Base-by-base conservation (phyloP, 2,113 vertebrate species). In the Todiramphus saurophagus region DNA sequence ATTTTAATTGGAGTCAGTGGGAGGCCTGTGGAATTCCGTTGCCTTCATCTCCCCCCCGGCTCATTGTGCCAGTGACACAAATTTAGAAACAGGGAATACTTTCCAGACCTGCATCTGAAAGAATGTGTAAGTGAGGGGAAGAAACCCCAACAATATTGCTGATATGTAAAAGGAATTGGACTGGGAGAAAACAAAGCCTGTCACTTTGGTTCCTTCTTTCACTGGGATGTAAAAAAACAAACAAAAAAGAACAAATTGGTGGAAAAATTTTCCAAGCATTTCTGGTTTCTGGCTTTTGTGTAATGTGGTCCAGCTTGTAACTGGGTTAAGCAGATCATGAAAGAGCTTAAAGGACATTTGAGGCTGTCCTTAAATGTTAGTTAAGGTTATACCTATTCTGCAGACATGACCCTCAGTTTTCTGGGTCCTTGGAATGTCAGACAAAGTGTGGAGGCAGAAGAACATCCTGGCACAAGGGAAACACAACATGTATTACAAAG, bases 1-100 rank as follows among this genome's bases (percentile, higher is more conserved):
- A 53, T 92, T 97, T 97, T 97, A 97, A 98, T 97, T 97, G 95
- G 88, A 82, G 89, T 73, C 94, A n/a, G 24, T 75, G 64, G 87
- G 93, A 73, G 75, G 53, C 64, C 89, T 91, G 84, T 92, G 94
- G 96, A 84, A 91, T 68, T 93, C 82, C 60, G 1, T 17, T 63
- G 64, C 78, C 76, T 94, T 69, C 55, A 90, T 83, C 51, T 93
- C 88, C 85, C 53, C 58, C 59, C 60, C 4, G 10, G 72, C 43
- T 92, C 33, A 19, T 68, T 90, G 43, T 77, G 81, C 83, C 64
- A 68, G n/a, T n/a, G 78, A 83, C 75, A 91, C 43, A 83, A 41
- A 91, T 87, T 94, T 70, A 90, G 95, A 80, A 82, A 51, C 8
- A 31, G 41, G 64, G 50, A 81, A 72, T 83, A 59, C 83, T 96